Base-by-base conservation (phyloP, 92 coral and sea anemone genomes). In the Phenganax marumi region DNA sequence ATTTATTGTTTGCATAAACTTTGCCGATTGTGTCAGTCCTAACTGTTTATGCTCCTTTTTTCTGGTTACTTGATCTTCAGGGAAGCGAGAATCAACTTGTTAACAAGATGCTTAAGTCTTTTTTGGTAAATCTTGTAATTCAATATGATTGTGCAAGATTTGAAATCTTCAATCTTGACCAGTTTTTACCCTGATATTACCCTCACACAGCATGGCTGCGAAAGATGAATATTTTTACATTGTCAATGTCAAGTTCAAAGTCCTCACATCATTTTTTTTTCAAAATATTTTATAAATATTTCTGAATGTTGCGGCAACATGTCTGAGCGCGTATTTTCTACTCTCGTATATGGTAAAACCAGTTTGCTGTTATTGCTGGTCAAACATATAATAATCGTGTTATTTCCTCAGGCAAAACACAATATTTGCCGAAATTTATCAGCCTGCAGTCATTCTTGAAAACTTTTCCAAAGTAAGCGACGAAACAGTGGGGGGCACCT, bases 401-500 rank as follows among this genome's bases (percentile, higher is more conserved):
- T 66, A 18, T 10, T 66, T 66, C 72, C 50, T 49, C 72, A 10
- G 50, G 72, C 72, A 24, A 66, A 66, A 66, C 25, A 25, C 10
- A 0, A 13, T 62, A 12, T n/a, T 19, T 8, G 25, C 14, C 23
- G 7, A 23, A 66, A 66, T 66, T 25, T 25, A 66, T 66, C 50
- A 49, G 43, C 72, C 6, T 66, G 72, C 19, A 25, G 72, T 9
- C 72, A 10, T 24, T 24, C 49, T 12, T 66, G 17, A 25, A 12
- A 66, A 49, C 4, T 66, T 66, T 66, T 23, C 68, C 68, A 14
- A 62, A 62, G 68, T 62, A 19, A 58, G 3, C 18, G 43, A 21
- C 68, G 33, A 26, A 7, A 39, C 68, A 62, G 68, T n/a, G 12
- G 49, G 12, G 49, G 6, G 3, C 14, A 10, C 6, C 43, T 1